Evolutionary conservation across 2,113 vertebrate species (phyloP), one percentile per base, ranked within the genome.

Genomic region (Neogobius melanostomus): DNA sequence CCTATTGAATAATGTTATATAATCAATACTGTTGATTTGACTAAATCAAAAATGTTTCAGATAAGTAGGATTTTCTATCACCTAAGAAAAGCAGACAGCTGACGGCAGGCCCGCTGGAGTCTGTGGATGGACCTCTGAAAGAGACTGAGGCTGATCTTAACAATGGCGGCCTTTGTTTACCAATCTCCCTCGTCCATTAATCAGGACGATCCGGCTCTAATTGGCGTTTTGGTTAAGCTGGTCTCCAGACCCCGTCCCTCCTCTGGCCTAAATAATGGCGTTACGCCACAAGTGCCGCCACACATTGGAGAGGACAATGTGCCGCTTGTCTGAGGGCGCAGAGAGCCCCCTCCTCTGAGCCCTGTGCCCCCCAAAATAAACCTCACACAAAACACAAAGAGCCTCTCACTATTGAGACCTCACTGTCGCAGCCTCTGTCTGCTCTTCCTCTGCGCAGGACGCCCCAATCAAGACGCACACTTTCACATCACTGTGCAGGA

Each of bases 151-250:
- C 45, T 67, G 66, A 72, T 6, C 11, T 75, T 82, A 82, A 92
- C 89, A 90, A 91, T 88, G 85, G 78, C 51, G n/a, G 7, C 57
- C 82, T 88, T 90, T 92, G 89, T 91, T 91, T 91, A 91, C 82
- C 84, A 88, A 85, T 88, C 87, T 87, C 85, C 86, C 74, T 87
- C 75, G 71, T 83, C 85, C 90, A 87, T 92, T 90, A 91, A 91
- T 92, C 91, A 90, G 88, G 85, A 82, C 87, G 88, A 90, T 89
- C 88, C 83, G 82, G 87, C 85, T 91, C 90, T 92, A 92, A 91
- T 91, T 91, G 90, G 88, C 85, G 81, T 91, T 92, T 92, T 85
- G 84, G 87, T 91, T 91, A 91, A 91, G 90, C 91, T 82, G 88
- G 81, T 88, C 88, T 89, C 77, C 81, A 88, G 87, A 89, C 89